These are phyloP conservation scores for Eulemur coronatus DNA, from an alignment of 2,797 vertebrate genomes.

Conservation along the genomic window DNA sequence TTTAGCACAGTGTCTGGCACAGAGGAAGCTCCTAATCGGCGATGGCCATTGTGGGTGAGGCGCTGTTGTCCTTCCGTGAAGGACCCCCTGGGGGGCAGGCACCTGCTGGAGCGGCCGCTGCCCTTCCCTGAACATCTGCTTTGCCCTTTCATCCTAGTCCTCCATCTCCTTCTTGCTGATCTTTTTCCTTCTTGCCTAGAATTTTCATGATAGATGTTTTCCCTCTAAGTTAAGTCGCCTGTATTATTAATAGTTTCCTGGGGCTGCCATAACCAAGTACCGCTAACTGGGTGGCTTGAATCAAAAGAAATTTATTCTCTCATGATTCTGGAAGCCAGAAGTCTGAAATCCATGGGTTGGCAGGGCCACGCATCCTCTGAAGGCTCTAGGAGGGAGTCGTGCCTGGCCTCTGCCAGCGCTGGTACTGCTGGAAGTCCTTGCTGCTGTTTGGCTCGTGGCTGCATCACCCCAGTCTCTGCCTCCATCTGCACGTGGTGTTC, in stretches of 20 bases:
- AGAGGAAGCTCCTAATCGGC: accelerated
- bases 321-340: background rate
- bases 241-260: background rate
- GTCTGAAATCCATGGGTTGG: background rate
- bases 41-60: background rate
- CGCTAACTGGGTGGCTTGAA: background rate
- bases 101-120: accelerated
- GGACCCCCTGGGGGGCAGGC: accelerated
- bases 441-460: background rate
- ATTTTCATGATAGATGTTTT: background rate
- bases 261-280: background rate
- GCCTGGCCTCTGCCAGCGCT: background rate
- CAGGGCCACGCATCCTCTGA: background rate
- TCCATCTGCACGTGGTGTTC: too few species aligned
- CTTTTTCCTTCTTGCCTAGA: too few species aligned
- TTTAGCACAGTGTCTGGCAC: accelerated
- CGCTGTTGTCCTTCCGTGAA: background rate
- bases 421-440: background rate
- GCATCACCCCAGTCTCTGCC: background rate
- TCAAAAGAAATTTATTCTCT: background rate
- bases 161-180: background rate
- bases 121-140: background rate
- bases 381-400: too few species aligned
- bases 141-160: background rate
- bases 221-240: background rate